Base-by-base conservation (phyloP, 2,797 vertebrate species). In the Hephaestus fuliginosus region DNA sequence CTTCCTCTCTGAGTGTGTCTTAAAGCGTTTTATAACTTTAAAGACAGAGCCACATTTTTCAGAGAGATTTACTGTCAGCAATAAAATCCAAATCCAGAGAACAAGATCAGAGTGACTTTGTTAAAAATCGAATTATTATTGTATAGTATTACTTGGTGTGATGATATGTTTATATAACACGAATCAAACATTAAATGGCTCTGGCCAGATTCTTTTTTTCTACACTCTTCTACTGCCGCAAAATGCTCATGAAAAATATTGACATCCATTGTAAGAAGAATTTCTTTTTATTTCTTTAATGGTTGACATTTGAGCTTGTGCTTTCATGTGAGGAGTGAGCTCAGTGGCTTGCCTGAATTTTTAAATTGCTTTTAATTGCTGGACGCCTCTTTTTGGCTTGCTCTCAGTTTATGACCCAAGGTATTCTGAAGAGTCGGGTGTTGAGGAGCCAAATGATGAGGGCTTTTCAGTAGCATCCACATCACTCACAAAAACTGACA, bases 401-500 rank as follows among this genome's bases (percentile, higher is more conserved):
- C 56, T 53, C 78, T 74, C 12, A n/a, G 43, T 46, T 80, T 9
- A 39, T 53, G 55, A 58, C 65, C 30, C 17, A 20, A 22, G 25
- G 30, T 20, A 17, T 36, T 83, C 55, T 74, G 48, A 67, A 78
- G 56, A 57, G 68, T 52, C 56, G 58, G 20, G 44, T 36, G 49
- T 41, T 76, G 5, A 64, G 61, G 41, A 78, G 68, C 43, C 49
- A 68, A 61, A 58, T 22, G 33, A 49, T 39, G n/a, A 70, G 66
- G 48, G 64, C 48, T 39, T 68, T 28, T 60, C 41, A 74, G 60
- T 17, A 78, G 70, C 49, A 74, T 69, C 53, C 43, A 46, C 9
- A 68, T 81, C 30, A 56, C 68, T 74, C 51, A 70, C n/a, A 76
- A 61, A 76, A 75, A 67, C n/a, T 20, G 25, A 70, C 84, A 80